A percentile compares a stretch with the other conserved stretches of the same genome.
These are phyloP conservation scores for Tanaodytes sp. DNA, from an alignment of 2,888 invertebrate species.

Conservation along the genomic window DNA sequence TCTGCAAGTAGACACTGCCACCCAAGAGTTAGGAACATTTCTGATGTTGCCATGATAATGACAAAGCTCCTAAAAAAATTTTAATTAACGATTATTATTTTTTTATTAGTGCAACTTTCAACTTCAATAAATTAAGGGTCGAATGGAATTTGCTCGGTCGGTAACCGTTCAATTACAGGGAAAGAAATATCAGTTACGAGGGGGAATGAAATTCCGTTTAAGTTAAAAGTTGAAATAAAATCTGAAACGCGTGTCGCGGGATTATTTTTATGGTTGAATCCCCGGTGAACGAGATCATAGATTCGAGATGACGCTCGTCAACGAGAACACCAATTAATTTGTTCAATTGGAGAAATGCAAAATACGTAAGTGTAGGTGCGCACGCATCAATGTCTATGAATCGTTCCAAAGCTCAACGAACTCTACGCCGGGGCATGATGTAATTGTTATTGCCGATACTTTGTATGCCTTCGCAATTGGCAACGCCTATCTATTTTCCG, in stretches of 20 bases:
- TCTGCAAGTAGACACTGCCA: constrained; percentile 87
- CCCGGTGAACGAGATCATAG: constrained; percentile 29
- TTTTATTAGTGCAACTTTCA: no score
- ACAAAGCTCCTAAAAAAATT: constrained; percentile 81
- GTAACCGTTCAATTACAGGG: no score
- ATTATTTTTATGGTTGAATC: constrained; percentile 31
- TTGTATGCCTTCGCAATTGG: constrained; percentile 27
- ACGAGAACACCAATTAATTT: constrained; percentile 61
- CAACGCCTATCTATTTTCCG: no score
- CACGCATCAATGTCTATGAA: constrained; percentile 20
- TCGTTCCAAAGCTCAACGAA: constrained; percentile 50
- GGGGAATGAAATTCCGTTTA: no score
- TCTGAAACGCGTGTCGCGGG: background rate
- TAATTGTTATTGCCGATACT: constrained; percentile 44
- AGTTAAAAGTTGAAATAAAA: no score
- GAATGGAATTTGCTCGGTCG: no score
- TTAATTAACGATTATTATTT: no score
- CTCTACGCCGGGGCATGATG: constrained; percentile 40
- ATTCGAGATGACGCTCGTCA: constrained; percentile 43
- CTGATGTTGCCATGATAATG: constrained; percentile 85
- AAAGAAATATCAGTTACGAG: no score
- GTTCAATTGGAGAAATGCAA: constrained; percentile 64
- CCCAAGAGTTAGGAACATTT: constrained; percentile 82
- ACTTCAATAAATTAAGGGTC: no score
- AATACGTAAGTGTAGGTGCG: constrained; percentile 36